Evolutionary conservation across 2,888 invertebrate genomes (phyloP), one percentile per base, ranked within the genome.

Genomic region (Drosophila mimica): DNA sequence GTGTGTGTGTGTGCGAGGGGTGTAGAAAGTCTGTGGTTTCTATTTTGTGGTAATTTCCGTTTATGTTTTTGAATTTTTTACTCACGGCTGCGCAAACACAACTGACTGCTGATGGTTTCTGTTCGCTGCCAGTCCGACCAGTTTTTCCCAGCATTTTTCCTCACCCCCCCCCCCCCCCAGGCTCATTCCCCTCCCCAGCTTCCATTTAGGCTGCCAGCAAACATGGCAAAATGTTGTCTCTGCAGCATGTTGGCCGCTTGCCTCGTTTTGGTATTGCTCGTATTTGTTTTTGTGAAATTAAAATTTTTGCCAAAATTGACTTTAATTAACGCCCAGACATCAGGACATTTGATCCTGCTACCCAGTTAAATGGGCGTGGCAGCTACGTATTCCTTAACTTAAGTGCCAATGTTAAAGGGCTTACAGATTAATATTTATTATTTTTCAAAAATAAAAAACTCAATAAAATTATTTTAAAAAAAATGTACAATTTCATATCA

Each of bases 31-130:
- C 75, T 89, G 90, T 88, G 85, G 85, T 86, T 86, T 89, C 86
- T 86, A 89, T 86, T 86, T 89, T 88, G 89, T 84, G 90, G 87
- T 89, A 88, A 88, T 88, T 88, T 88, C 89, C 87, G 87, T 88
- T 90, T 88, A 88, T 90, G 87, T 89, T 88, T 88, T 90, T 90
- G 90, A 84, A 88, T 88, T 88, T 87, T 88, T 88, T 87, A 90
- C 85, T 86, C 85, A 89, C 85, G 88, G 74, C 88, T 86, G 85
- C 88, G 89, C 85, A 89, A 86, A 88, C 85, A 89, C 90, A 86
- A 86, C 83, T 69, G 76, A 80, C 68, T 77, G 70, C 70, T 79
- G 78, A 83, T 75, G 86, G 78, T 33, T 67, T 76, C 70, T 78
- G 53, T 36, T 48, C 46, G 40, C 40, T 49, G 15, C 56, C 52